These are phyloP conservation scores for Mesoclemmys tuberculata DNA, from an alignment of 2,113 vertebrate genomes.

Conservation along the genomic window DNA sequence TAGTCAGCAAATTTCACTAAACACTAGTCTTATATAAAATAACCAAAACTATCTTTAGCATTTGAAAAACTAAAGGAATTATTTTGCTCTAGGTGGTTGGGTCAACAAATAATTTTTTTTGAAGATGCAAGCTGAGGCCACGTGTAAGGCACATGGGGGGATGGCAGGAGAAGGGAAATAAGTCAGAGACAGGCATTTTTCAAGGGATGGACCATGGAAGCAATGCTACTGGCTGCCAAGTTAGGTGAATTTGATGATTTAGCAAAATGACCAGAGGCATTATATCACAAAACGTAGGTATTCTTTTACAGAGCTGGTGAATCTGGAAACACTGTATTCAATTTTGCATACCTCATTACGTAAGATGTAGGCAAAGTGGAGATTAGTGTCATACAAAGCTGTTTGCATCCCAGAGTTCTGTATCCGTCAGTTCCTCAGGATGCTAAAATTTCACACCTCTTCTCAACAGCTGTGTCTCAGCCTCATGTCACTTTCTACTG, in stretches of 20 bases:
- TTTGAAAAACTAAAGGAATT: neutral
- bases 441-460: neutral
- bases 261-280: neutral
- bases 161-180: neutral
- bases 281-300: neutral
- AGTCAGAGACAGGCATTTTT: neutral
- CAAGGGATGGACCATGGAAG: neutral
- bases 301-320: neutral
- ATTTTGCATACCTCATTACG: neutral
- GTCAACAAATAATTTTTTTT: neutral
- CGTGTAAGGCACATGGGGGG: rapidly evolving
- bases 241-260: neutral
- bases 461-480: neutral
- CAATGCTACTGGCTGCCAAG: neutral
- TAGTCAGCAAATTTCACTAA: neutral
- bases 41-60: neutral
- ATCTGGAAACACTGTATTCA: neutral
- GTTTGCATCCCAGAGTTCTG: neutral
- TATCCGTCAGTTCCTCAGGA: neutral
- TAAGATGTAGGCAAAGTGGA: neutral
- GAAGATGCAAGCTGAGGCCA: neutral
- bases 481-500: neutral
- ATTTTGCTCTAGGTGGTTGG: neutral
- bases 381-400: neutral
- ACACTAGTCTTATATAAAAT: neutral